These are phyloP conservation scores for Pseudomugil gertrudae DNA, from an alignment of 2,797 vertebrate genomes.

Conservation along the genomic window DNA sequence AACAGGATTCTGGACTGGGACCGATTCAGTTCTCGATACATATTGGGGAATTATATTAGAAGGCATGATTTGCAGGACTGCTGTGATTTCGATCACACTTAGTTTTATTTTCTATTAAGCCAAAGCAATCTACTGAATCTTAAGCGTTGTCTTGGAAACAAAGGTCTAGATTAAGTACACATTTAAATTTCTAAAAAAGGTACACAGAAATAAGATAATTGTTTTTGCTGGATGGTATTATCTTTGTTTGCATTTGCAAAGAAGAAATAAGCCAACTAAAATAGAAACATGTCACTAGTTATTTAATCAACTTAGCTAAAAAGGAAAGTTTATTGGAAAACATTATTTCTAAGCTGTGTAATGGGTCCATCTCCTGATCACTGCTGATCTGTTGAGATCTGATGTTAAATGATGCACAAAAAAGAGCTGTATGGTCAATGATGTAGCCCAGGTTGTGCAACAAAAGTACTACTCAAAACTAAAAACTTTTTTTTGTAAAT, in stretches of 20 bases:
- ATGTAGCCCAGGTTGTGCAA: not conserved
- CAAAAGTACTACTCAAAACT: conserved; percentile 22
- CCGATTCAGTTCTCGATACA: no score
- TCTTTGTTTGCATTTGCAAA: no score
- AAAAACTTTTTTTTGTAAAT: conserved; percentile 39
- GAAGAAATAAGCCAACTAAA: not conserved
- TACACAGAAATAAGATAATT: not conserved
- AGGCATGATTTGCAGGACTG: no score
- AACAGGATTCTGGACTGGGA: no score
- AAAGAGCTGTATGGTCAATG: conserved; percentile 23
- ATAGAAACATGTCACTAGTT: not conserved
- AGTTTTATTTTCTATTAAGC: no score
- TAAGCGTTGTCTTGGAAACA: no score
- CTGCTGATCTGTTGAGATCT: not conserved
- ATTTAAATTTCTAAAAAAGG: not conserved
- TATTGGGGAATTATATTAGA: no score
- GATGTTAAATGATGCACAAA: conserved; percentile 11
- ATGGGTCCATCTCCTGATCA: not conserved
- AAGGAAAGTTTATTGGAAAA: not conserved
- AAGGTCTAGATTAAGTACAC: no score
- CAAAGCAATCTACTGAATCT: no score
- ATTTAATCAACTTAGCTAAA: not conserved
- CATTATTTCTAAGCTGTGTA: not conserved
- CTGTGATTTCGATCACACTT: no score
- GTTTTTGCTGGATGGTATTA: not conserved